Percentiles rank a stretch among this genome's conserved stretches.
phyloP scores from a whole-genome alignment of 2,113 vertebrate species.

The Oreotrochilus melanogaster region DNA sequence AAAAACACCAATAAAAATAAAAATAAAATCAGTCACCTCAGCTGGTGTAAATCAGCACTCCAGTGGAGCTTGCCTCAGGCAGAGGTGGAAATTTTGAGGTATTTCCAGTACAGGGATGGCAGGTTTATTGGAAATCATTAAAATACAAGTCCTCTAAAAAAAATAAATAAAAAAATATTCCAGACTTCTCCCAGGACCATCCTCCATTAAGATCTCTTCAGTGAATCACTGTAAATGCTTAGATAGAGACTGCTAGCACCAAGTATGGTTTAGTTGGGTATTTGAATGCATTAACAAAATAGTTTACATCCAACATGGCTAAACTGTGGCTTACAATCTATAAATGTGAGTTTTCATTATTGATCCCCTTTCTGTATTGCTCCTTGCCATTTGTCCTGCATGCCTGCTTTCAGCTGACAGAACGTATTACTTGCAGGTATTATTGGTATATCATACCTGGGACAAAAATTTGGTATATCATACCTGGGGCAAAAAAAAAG shows the following conservation, averaged over 20 bases:
- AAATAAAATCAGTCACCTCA: constrained; percentile 27
- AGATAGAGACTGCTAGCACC: background rate
- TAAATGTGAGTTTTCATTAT: background rate
- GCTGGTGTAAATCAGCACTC: constrained; percentile 55
- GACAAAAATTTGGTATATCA: background rate
- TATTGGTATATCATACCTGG: background rate
- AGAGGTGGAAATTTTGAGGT: constrained; percentile 1
- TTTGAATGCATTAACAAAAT: background rate
- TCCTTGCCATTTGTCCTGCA: background rate
- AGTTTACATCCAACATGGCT: background rate
- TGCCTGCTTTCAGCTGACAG: background rate
- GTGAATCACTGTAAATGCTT: background rate
- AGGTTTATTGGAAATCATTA: constrained; percentile 49
- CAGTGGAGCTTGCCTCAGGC: constrained; percentile 18
- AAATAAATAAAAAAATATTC: background rate
- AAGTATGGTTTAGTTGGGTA: background rate
- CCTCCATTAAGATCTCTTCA: background rate
- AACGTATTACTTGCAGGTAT: background rate
- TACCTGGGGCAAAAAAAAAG: background rate
- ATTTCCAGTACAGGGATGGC: constrained; percentile 5
- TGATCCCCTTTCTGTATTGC: background rate
- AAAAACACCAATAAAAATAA: background rate
- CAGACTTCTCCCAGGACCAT: background rate
- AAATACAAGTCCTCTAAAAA: background rate
- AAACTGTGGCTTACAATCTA: background rate